Conservation (phyloP, 2,797 vertebrate species). For the Tenualosa ilisha region DNA sequence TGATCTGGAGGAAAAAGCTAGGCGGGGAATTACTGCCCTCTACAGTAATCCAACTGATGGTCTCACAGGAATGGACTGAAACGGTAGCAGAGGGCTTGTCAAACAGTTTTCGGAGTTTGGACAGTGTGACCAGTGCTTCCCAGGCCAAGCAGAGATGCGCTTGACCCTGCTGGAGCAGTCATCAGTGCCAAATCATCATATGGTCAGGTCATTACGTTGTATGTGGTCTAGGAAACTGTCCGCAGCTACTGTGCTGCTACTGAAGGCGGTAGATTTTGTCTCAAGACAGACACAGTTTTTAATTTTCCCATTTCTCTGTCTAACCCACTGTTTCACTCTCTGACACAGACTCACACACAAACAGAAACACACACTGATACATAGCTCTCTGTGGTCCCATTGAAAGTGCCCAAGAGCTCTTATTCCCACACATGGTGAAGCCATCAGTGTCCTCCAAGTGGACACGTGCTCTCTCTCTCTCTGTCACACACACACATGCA, state of each 20-base stretch:
- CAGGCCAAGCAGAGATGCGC: neutral
- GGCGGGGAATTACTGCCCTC: slow-evolving; percentile 9
- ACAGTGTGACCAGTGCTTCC: neutral
- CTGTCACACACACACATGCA: neutral
- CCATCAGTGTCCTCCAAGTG: slow-evolving; percentile 1
- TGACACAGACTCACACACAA: neutral
- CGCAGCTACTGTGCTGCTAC: neutral
- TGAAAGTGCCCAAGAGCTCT: slow-evolving; percentile 12
- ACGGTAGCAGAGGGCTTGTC: neutral
- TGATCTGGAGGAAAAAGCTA: neutral
- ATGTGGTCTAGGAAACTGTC: neutral
- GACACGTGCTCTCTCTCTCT: neutral
- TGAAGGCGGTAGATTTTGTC: too few relatives aligned
- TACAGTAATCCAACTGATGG: neutral
- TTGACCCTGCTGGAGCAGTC: neutral
- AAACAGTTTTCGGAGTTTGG: neutral
- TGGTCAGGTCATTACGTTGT: neutral
- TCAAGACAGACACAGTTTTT: neutral
- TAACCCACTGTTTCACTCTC: neutral
- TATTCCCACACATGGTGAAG: slow-evolving; percentile 16
- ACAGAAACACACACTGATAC: neutral
- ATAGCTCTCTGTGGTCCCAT: neutral
- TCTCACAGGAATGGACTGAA: neutral
- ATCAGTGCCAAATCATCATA: neutral
- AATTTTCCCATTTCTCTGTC: neutral